A percentile compares a stretch with the other conserved stretches of the same genome.
These are phyloP conservation scores for Agapostemon virescens DNA, from an alignment of 2,888 invertebrate species.

Conservation along the genomic window DNA sequence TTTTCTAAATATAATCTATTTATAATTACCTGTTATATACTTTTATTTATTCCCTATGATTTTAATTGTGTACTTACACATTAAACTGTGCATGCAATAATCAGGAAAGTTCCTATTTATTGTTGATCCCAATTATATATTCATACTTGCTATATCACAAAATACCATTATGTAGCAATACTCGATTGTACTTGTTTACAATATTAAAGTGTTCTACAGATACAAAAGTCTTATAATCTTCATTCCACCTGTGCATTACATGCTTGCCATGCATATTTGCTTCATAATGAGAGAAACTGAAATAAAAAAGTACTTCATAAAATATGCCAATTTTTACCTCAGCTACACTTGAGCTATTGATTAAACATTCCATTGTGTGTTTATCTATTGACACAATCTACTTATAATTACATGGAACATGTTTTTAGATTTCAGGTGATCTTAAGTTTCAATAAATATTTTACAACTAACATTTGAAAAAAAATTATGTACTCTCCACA, in stretches of 20 bases:
- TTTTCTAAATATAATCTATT: constrained; percentile 19
- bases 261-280: constrained; percentile 51
- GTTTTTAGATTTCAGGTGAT: constrained; percentile 1
- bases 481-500: constrained; percentile 52
- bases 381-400: constrained; percentile 27
- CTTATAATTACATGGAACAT: constrained; percentile 7
- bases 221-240: constrained; percentile 55
- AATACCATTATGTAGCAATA: constrained; percentile 41
- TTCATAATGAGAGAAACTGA: constrained; percentile 60
- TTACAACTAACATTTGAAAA: constrained; percentile 15
- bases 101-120: constrained; percentile 50
- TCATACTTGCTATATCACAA: constrained; percentile 43
- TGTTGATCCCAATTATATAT: constrained; percentile 51
- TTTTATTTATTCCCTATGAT: constrained; percentile 42
- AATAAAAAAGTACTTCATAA: constrained; percentile 62
- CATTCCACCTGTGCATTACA: constrained; percentile 51
- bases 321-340: constrained; percentile 49
- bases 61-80: constrained; percentile 58
- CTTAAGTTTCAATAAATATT: neutral
- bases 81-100: constrained; percentile 55
- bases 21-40: constrained; percentile 44
- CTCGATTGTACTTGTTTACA: constrained; percentile 48
- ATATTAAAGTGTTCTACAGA: constrained; percentile 53
- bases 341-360: constrained; percentile 35
- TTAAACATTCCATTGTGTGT: constrained; percentile 30